Conservation (phyloP, 2,113 vertebrate species). For the Triplophysa dalaica region DNA sequence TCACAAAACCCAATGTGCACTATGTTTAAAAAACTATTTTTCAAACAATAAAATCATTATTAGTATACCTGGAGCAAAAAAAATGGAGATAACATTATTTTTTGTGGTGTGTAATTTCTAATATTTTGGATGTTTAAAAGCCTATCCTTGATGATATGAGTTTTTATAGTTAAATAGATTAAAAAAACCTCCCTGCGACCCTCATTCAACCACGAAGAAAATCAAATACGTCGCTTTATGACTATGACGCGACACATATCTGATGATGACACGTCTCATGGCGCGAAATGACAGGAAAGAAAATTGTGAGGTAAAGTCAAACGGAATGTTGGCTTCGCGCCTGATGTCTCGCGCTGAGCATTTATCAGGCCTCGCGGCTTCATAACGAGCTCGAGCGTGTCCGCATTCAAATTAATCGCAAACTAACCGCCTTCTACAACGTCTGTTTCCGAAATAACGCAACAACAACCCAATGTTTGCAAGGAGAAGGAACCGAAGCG, state of each 20-base stretch:
- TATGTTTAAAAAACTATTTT: not conserved
- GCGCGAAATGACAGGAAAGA: not conserved
- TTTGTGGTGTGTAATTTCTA: not conserved
- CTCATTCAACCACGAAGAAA: not conserved
- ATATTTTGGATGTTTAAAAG: not conserved
- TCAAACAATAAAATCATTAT: not conserved
- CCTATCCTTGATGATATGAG: not conserved
- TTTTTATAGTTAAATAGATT: not conserved
- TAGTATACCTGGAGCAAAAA: not conserved
- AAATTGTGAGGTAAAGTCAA: not conserved
- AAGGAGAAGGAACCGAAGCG: conserved; percentile 1
- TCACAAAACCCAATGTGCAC: not conserved
- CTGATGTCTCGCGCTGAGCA: not conserved
- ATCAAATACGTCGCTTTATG: not conserved
- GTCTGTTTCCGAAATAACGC: conserved; percentile 10
- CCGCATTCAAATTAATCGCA: conserved; percentile 14
- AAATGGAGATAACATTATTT: not conserved
- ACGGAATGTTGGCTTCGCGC: conserved; percentile 3
- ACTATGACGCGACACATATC: conserved; percentile 9
- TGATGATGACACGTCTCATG: conserved; percentile 8
- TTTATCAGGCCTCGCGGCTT: conserved; percentile 21
- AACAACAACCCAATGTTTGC: not conserved
- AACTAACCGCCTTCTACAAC: conserved; percentile 4
- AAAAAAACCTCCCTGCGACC: not conserved
- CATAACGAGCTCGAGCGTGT: conserved; percentile 23